These are phyloP conservation scores for Hirtodrosophila alboralis DNA, from an alignment of 2,888 invertebrate species.

Conservation along the genomic window DNA sequence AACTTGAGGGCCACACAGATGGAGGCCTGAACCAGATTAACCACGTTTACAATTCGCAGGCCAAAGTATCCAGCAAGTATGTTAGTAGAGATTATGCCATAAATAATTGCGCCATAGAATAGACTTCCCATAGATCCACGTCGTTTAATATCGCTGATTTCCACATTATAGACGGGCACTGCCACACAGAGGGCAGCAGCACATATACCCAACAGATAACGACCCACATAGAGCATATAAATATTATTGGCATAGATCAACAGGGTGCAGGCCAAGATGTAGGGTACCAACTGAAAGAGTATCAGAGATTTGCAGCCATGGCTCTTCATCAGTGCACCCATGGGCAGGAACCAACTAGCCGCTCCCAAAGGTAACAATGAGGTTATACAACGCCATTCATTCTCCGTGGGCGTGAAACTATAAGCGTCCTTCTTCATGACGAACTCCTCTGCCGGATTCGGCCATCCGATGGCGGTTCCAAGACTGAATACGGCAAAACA, in stretches of 20 bases:
- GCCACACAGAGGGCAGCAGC: slow-evolving; percentile 38
- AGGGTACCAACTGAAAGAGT: slow-evolving; percentile 34
- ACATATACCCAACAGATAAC: slow-evolving; percentile 44
- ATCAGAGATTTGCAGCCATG: slow-evolving; percentile 32
- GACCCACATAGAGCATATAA: slow-evolving; percentile 29
- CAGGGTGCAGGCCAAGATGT: slow-evolving; percentile 15
- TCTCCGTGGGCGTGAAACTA: neutral
- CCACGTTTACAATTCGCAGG: neutral
- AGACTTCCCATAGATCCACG: slow-evolving; percentile 32
- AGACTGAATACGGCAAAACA: slow-evolving; percentile 35
- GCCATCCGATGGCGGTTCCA: slow-evolving; percentile 44
- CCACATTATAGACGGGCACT: slow-evolving; percentile 44
- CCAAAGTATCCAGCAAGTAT: neutral
- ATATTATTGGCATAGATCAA: slow-evolving; percentile 13
- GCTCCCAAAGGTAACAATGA: slow-evolving; percentile 32
- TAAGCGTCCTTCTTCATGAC: neutral
- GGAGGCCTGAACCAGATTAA: neutral
- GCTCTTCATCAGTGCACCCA: slow-evolving; percentile 23
- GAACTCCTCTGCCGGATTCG: neutral
- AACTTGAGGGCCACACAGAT: neutral
- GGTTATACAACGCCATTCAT: slow-evolving; percentile 8
- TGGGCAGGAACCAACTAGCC: slow-evolving; percentile 28
- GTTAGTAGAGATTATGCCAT: slow-evolving; percentile 29
- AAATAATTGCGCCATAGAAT: slow-evolving; percentile 19
- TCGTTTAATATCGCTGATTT: slow-evolving; percentile 18